These are phyloP conservation scores for Prionace glauca DNA, from an alignment of 2,797 vertebrate species.

Conservation along the genomic window DNA sequence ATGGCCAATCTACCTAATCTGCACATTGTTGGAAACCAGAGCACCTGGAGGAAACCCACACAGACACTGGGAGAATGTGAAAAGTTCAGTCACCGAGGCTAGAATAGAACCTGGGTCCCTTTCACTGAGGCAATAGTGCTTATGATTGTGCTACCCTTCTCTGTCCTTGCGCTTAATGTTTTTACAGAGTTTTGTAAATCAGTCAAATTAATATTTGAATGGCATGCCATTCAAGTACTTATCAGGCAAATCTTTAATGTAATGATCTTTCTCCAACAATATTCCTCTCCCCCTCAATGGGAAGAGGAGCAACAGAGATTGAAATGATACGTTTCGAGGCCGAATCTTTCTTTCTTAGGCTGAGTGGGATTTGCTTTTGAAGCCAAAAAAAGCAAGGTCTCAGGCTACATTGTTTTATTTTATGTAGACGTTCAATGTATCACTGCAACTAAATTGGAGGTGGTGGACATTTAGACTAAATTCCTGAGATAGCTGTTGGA, in stretches of 20 bases:
- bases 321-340: neutral
- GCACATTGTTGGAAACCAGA: too few relatives aligned
- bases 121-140: too few relatives aligned
- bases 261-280: neutral
- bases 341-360: neutral
- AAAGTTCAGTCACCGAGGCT: too few relatives aligned
- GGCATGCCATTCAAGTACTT: neutral
- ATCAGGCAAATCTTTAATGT: neutral
- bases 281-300: neutral
- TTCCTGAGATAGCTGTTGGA: neutral
- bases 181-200: neutral
- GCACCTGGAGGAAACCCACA: too few relatives aligned
- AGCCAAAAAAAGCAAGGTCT: neutral
- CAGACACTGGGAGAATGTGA: too few relatives aligned
- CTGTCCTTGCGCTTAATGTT: neutral
- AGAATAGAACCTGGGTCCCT: too few relatives aligned
- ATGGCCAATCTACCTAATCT: too few relatives aligned
- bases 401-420: neutral
- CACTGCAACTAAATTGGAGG: neutral
- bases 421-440: neutral
- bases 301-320: neutral
- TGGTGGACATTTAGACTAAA: neutral
- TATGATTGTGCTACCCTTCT: too few relatives aligned
- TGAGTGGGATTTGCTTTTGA: neutral
- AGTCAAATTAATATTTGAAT: neutral